Evolutionary conservation across 1,140 invertebrate genomes (phyloP).

Genomic region (Aphaenogaster rudis): DNA sequence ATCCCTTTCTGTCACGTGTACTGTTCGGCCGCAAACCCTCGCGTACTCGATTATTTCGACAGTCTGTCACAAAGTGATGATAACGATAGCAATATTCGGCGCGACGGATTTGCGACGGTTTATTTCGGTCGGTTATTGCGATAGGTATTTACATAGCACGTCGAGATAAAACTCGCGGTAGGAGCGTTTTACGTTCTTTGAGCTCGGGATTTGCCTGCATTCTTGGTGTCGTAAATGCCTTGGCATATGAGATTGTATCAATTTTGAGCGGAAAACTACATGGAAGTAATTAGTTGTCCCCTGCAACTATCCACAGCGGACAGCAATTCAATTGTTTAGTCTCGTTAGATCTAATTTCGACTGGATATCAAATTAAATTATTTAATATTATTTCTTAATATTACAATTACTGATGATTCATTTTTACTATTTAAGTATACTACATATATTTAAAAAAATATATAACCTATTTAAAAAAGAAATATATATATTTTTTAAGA

Average conservation of each 20-base stretch:
- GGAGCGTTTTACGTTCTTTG: background rate
- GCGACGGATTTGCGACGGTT: slow-evolving; percentile 23
- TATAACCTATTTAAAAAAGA: too few relatives aligned
- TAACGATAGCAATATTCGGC: slow-evolving; percentile 18
- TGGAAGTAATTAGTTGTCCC: background rate
- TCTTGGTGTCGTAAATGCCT: background rate
- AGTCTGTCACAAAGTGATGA: background rate
- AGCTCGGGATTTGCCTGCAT: background rate
- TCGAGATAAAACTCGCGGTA: background rate
- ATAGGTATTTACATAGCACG: background rate
- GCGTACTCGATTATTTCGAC: slow-evolving; percentile 18
- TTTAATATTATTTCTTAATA: background rate
- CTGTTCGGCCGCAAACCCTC: background rate
- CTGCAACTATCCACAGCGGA: background rate
- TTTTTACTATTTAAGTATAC: background rate
- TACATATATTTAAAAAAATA: too few relatives aligned
- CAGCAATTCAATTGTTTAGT: background rate
- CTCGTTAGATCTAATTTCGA: background rate
- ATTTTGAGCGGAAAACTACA: background rate
- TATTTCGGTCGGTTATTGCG: slow-evolving; percentile 20
- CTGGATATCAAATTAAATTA: background rate
- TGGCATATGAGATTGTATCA: background rate
- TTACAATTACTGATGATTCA: background rate
- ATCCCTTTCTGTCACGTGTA: background rate
- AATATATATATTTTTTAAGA: background rate